These are phyloP conservation scores for Dastarcus helophoroides DNA, from an alignment of 2,888 invertebrate species.

Conservation along the genomic window DNA sequence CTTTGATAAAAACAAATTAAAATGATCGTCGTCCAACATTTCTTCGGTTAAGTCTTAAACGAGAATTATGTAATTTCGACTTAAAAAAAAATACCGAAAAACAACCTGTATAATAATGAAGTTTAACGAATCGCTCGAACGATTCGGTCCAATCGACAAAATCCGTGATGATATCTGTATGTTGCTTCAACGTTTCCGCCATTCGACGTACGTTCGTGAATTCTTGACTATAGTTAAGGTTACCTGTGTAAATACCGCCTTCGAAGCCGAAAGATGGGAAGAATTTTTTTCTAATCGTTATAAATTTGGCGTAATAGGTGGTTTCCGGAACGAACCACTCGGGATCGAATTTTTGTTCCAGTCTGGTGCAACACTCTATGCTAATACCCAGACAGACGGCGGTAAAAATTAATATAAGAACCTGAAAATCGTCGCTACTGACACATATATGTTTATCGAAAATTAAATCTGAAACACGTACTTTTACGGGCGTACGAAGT, in stretches of 20 bases:
- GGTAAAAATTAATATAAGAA: slow-evolving; percentile 48
- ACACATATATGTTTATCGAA: neutral
- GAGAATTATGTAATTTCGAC: slow-evolving; percentile 6
- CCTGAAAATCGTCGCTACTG: slow-evolving; percentile 25
- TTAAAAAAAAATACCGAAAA: slow-evolving; percentile 1
- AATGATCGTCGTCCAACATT: slow-evolving; percentile 42
- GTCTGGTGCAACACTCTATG: slow-evolving; percentile 46
- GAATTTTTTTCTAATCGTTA: slow-evolving; percentile 42
- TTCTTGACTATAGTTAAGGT: slow-evolving; percentile 52
- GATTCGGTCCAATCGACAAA: slow-evolving; percentile 53
- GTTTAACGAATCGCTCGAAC: slow-evolving; percentile 50
- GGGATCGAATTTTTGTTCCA: slow-evolving; percentile 70
- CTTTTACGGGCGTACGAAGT: slow-evolving; percentile 55
- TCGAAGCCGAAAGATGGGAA: slow-evolving; percentile 56
- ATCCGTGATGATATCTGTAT: slow-evolving; percentile 42
- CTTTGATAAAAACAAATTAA: slow-evolving; percentile 51
- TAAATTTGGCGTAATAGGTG: slow-evolving; percentile 53
- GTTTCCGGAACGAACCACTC: slow-evolving; percentile 64
- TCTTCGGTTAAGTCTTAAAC: slow-evolving; percentile 39
- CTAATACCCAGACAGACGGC: slow-evolving; percentile 49
- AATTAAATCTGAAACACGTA: slow-evolving; percentile 19
- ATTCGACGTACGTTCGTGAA: slow-evolving; percentile 47
- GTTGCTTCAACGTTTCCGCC: slow-evolving; percentile 40
- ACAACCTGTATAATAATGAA: slow-evolving; percentile 45
- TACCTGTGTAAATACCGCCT: slow-evolving; percentile 55